Conservation (phyloP, 1,140 invertebrate genomes). For the Drosophila kanapiae region DNA sequence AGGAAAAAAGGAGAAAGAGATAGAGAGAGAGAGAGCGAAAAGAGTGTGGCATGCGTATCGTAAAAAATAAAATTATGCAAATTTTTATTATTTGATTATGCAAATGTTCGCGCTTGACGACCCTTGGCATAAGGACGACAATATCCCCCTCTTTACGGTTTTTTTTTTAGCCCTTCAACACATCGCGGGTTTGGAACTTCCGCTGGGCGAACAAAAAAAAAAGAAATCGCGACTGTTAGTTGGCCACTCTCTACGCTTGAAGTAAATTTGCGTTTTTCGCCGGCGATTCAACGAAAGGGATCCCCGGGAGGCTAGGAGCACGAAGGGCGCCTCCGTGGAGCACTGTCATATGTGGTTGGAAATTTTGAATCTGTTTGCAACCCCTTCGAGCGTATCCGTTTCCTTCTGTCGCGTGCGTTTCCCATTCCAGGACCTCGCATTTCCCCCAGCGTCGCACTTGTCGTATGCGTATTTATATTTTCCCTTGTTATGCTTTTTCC, state of each 20-base stretch:
- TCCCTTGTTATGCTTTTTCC: slow-evolving; percentile 60
- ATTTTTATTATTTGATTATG: slow-evolving; percentile 85
- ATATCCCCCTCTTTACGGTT: slow-evolving; percentile 39
- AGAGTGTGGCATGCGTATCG: slow-evolving; percentile 65
- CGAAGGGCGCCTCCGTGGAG: slow-evolving; percentile 58
- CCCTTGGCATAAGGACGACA: slow-evolving; percentile 85
- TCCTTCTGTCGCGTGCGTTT: slow-evolving; percentile 80
- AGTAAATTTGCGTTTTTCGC: slow-evolving; percentile 75
- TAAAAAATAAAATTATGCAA: slow-evolving; percentile 85
- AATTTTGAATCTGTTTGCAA: slow-evolving; percentile 84
- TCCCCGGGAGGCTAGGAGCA: background rate
- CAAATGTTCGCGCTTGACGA: slow-evolving; percentile 85
- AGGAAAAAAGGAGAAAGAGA: background rate
- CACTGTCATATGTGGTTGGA: slow-evolving; percentile 84
- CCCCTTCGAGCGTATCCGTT: slow-evolving; percentile 83
- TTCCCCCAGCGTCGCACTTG: slow-evolving; percentile 45
- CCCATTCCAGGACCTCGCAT: slow-evolving; percentile 23
- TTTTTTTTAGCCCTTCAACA: slow-evolving; percentile 29
- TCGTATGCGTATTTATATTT: slow-evolving; percentile 82
- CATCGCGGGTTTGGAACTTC: slow-evolving; percentile 59
- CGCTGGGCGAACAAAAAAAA: slow-evolving; percentile 42
- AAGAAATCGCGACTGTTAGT: slow-evolving; percentile 67
- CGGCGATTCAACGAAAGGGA: slow-evolving; percentile 38
- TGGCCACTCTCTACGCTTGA: slow-evolving; percentile 53
- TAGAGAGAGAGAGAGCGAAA: slow-evolving; percentile 7